Evolutionary conservation across 2,888 invertebrate species (phyloP).

Genomic region (Sarcophaga subvicina): DNA sequence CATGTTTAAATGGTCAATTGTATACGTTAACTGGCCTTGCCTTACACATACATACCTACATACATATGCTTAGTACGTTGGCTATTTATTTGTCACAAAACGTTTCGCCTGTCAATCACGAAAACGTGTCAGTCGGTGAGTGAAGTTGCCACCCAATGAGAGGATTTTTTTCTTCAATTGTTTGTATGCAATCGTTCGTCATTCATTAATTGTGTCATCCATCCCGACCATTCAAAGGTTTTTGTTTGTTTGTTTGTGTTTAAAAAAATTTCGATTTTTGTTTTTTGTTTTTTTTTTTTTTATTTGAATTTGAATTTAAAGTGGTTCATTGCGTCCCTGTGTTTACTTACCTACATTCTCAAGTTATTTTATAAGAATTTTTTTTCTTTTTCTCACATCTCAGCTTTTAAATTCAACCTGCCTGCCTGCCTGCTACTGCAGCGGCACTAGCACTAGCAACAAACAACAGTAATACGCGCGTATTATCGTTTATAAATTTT

Average conservation of each 20-base stretch:
- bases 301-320: constrained; percentile 57
- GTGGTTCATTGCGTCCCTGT: constrained; percentile 50
- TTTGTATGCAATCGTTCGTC: neutral
- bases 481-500: constrained; percentile 14
- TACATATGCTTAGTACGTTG: neutral
- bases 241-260: neutral
- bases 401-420: neutral
- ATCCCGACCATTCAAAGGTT: neutral
- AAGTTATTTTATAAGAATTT: neutral
- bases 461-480: too few relatives aligned
- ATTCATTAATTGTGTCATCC: constrained; percentile 31
- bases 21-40: neutral
- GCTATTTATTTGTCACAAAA: neutral
- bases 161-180: constrained; percentile 12
- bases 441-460: neutral
- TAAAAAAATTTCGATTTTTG: neutral
- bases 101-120: constrained; percentile 34
- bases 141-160: constrained; percentile 54
- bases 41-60: neutral
- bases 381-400: neutral
- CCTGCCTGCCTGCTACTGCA: too few relatives aligned
- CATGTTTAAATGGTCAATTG: neutral
- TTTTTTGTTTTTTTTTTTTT: constrained; percentile 5
- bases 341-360: constrained; percentile 50
- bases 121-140: constrained; percentile 14